These are phyloP conservation scores for Apis florea DNA, from an alignment of 1,140 invertebrate genomes.

Conservation along the genomic window DNA sequence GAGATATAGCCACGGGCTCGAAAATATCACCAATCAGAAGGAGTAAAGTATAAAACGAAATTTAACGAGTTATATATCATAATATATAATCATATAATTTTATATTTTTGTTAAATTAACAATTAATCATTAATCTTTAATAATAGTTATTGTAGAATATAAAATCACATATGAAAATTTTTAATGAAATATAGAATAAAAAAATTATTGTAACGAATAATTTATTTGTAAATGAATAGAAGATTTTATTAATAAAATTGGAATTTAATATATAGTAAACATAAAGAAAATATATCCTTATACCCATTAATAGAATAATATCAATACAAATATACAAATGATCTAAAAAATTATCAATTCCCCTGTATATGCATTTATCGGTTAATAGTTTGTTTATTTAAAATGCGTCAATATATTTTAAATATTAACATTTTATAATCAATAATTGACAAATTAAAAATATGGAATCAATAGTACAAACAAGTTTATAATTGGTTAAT, in stretches of 20 bases:
- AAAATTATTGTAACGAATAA: neutral
- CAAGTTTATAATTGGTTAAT: constrained; percentile 30
- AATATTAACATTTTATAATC: constrained; percentile 4
- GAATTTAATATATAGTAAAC: constrained; percentile 5
- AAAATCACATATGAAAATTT: neutral
- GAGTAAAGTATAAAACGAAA: constrained; percentile 1
- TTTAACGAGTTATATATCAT: neutral
- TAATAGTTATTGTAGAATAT: neutral
- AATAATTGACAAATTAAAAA: constrained; percentile 24
- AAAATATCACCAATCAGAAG: constrained; percentile 7
- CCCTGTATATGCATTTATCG: constrained; percentile 3
- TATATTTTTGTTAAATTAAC: constrained; percentile 13
- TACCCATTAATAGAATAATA: neutral
- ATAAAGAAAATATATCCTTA: constrained; percentile 9
- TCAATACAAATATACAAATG: constrained; percentile 21
- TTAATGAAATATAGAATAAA: neutral
- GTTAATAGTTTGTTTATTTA: constrained; percentile 9
- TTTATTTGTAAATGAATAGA: neutral
- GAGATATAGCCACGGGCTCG: neutral
- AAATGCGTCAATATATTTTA: constrained; percentile 5
- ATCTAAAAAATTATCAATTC: constrained; percentile 10
- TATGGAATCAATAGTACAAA: constrained; percentile 11
- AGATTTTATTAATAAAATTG: constrained; percentile 20
- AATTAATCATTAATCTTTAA: neutral
- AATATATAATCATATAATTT: neutral